phyloP scores from a whole-genome alignment of 2,113 vertebrate species.

The Vireo altiloquus region DNA sequence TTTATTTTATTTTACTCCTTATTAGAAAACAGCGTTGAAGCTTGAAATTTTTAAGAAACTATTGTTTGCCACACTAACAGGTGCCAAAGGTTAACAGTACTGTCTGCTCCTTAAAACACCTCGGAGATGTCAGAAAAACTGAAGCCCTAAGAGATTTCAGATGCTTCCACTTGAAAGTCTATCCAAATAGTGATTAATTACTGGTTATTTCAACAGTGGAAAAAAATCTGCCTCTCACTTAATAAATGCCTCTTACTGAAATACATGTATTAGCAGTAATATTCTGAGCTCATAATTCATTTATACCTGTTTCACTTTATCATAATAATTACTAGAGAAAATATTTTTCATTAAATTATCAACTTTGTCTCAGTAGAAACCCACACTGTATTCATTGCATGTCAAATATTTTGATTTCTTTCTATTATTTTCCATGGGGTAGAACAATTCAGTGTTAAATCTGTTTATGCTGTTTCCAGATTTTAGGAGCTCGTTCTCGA shows the following conservation, averaged over 20 bases:
- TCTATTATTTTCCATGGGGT: neutral
- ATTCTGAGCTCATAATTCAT: neutral
- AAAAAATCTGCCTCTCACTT: neutral
- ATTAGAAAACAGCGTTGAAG: neutral
- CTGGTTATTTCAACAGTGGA: neutral
- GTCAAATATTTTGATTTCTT: neutral
- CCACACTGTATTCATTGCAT: neutral
- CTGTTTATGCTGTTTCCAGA: neutral
- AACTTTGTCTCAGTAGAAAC: neutral
- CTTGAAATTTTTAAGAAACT: neutral
- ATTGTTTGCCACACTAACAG: neutral
- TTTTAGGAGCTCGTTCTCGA: neutral
- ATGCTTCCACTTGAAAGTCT: neutral
- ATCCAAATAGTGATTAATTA: slow-evolving; percentile 47
- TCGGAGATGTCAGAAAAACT: slow-evolving; percentile 8
- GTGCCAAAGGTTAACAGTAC: neutral
- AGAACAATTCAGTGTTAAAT: neutral
- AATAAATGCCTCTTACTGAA: neutral
- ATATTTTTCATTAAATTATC: neutral
- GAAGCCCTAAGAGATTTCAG: slow-evolving; percentile 3
- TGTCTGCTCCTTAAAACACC: neutral
- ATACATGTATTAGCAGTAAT: neutral
- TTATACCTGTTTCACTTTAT: neutral
- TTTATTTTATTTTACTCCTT: neutral
- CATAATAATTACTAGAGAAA: neutral